Evolutionary conservation across 2,113 vertebrate genomes (phyloP).

Genomic region (Mormyrus lacerda): DNA sequence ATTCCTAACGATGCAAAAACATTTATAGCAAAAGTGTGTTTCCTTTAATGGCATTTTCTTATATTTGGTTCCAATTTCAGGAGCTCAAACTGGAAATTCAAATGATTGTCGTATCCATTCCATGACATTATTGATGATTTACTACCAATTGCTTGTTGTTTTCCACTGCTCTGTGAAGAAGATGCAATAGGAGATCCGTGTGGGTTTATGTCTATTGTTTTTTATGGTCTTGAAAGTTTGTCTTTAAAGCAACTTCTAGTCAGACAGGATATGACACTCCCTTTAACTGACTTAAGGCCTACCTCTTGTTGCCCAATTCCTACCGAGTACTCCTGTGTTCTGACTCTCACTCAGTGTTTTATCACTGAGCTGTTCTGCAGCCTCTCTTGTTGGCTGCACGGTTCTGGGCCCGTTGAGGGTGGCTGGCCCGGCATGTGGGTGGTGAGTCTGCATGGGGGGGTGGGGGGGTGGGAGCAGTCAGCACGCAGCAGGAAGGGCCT

Average conservation of each 20-base stretch:
- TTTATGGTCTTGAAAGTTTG: neutral
- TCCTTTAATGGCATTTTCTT: neutral
- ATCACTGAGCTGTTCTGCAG: neutral
- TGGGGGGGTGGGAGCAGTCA: constrained; percentile 43
- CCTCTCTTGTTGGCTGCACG: neutral
- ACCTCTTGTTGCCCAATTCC: neutral
- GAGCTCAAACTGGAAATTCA: neutral
- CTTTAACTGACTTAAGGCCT: neutral
- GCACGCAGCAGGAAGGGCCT: constrained; percentile 56
- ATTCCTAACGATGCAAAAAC: neutral
- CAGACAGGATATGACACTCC: neutral
- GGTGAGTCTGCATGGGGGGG: constrained; percentile 44
- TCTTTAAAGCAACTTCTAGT: neutral
- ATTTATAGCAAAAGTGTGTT: neutral
- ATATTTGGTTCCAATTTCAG: neutral
- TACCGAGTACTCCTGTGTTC: neutral
- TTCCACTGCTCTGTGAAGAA: constrained; percentile 27
- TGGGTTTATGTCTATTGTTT: neutral
- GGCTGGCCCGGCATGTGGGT: constrained; percentile 41
- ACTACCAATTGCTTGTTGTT: constrained; percentile 30
- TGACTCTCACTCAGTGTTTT: neutral
- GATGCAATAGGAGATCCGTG: constrained; percentile 31
- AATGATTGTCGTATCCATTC: neutral
- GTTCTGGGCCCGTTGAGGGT: neutral
- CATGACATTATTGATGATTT: constrained; percentile 3